Evolutionary conservation across 1,140 invertebrate species (phyloP).

Genomic region (Zaprionus nigranus): DNA sequence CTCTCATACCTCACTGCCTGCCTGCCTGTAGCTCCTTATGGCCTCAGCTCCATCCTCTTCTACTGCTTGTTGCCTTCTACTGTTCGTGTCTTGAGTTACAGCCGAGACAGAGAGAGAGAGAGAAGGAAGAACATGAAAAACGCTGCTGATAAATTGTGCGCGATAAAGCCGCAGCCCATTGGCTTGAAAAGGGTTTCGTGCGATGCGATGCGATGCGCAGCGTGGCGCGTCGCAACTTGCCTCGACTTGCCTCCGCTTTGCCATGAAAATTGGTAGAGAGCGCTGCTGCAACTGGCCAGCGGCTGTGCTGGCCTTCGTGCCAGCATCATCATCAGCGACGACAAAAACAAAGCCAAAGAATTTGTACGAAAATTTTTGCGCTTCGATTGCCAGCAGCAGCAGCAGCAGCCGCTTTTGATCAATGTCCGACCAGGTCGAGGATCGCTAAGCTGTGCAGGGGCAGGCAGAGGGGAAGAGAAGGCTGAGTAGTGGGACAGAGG

Average conservation of each 20-base stretch:
- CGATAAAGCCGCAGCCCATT: conserved; percentile 66
- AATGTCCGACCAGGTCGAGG: conserved; percentile 40
- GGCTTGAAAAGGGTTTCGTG: conserved; percentile 74
- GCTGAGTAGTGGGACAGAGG: not conserved
- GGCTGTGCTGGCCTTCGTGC: conserved; percentile 47
- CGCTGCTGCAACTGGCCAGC: conserved; percentile 56
- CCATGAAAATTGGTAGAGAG: conserved; percentile 66
- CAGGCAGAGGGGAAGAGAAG: not conserved
- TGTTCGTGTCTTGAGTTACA: conserved; percentile 70
- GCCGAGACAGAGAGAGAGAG: conserved; percentile 19
- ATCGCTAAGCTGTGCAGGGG: not conserved
- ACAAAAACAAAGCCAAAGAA: conserved; percentile 75
- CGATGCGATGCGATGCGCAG: conserved; percentile 12
- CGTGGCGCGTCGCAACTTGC: conserved; percentile 22
- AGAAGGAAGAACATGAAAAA: conserved; percentile 70
- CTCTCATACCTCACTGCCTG: conserved; percentile 16
- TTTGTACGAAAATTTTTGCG: conserved; percentile 81
- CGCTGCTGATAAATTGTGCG: conserved; percentile 81
- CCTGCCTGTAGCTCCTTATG: conserved; percentile 3
- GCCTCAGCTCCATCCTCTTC: not conserved
- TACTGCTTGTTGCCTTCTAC: not conserved
- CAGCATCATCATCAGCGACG: conserved; percentile 44
- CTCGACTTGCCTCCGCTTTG: conserved; percentile 17
- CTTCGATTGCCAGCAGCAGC: conserved; percentile 70
- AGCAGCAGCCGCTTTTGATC: conserved; percentile 62